Conservation (phyloP, 2,113 vertebrate genomes). For the Prunella himalayana region DNA sequence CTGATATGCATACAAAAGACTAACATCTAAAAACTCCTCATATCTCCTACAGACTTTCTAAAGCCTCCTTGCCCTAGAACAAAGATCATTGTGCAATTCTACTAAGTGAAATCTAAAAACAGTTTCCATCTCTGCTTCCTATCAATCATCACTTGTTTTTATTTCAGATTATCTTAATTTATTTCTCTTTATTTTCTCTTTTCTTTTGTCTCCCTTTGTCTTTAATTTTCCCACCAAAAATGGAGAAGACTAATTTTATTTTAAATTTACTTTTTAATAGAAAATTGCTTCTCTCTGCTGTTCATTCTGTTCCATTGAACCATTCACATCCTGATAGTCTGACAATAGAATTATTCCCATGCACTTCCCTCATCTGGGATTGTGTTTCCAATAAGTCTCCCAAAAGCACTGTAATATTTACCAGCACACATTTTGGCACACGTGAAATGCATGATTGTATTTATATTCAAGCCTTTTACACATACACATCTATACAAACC, state of each 20-base stretch:
- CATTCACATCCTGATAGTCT: not conserved
- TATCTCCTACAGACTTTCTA: not conserved
- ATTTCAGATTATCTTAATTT: not conserved
- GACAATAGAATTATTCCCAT: not conserved
- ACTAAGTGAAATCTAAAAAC: not conserved
- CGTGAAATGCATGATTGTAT: not conserved
- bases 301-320: not conserved
- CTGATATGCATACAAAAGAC: not conserved
- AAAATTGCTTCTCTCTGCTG: not conserved
- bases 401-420: constrained; percentile 46
- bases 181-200: not conserved
- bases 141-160: not conserved
- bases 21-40: not conserved
- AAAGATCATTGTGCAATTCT: not conserved
- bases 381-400: constrained; percentile 17
- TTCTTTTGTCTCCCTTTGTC: not conserved
- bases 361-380: not conserved
- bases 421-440: constrained; percentile 16
- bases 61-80: not conserved
- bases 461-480: constrained; percentile 19
- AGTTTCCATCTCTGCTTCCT: not conserved
- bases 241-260: not conserved
- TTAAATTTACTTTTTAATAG: not conserved
- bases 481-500: not conserved
- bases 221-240: not conserved